Conservation (phyloP, 2,113 vertebrate genomes). For the Propithecus coquereli region DNA sequence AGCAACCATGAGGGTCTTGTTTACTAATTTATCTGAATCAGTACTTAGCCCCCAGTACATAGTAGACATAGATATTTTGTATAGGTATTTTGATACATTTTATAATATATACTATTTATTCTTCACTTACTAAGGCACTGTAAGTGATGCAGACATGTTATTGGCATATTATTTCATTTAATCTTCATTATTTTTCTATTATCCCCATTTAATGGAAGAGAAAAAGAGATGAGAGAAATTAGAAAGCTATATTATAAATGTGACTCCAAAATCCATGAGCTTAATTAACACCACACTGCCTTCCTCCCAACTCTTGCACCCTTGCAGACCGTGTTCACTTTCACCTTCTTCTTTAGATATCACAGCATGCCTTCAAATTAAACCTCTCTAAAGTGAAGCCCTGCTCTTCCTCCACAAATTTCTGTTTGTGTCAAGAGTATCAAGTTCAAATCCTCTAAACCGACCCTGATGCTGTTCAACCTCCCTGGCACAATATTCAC, state of each 20-base stretch:
- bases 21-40: neutral
- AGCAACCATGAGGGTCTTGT: neutral
- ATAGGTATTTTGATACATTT: neutral
- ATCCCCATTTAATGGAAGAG: neutral
- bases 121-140: neutral
- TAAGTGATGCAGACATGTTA: neutral
- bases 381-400: neutral
- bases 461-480: too few relatives aligned
- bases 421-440: neutral
- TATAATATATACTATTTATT: neutral
- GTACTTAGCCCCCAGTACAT: neutral
- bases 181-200: neutral
- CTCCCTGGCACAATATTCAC: rapidly evolving
- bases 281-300: rapidly evolving
- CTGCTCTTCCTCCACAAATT: neutral
- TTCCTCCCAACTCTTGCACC: neutral
- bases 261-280: neutral
- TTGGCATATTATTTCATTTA: neutral
- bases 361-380: neutral
- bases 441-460: neutral
- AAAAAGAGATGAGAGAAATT: neutral
- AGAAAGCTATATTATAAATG: neutral
- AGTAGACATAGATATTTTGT: neutral
- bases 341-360: neutral
- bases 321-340: neutral